phyloP scores from a whole-genome alignment of 2,113 vertebrate species.

The Penelope pileata region DNA sequence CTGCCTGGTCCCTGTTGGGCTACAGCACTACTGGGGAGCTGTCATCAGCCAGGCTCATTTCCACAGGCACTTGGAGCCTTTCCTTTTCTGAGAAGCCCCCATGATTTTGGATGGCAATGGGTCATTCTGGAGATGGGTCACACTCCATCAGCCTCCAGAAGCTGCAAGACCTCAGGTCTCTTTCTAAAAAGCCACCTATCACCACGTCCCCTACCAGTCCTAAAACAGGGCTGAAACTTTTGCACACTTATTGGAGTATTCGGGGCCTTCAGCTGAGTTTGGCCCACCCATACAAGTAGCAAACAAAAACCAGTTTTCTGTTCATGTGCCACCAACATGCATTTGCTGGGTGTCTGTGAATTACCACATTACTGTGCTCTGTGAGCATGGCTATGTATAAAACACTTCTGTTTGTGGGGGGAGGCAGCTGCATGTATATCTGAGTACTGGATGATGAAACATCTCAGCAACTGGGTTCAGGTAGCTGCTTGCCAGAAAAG shows the following conservation, averaged over 20 bases:
- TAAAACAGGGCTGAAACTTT: neutral
- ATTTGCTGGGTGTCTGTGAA: neutral
- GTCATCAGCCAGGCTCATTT: neutral
- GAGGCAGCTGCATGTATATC: fast-evolving
- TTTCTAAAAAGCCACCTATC: neutral
- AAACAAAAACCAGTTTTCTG: neutral
- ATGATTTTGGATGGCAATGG: neutral
- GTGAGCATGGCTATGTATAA: fast-evolving
- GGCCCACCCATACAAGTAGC: fast-evolving
- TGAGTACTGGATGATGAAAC: neutral
- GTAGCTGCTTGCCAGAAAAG: fast-evolving
- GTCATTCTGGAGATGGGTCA: neutral
- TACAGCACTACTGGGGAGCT: neutral
- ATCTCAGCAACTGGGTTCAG: fast-evolving
- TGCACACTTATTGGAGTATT: fast-evolving
- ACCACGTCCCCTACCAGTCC: fast-evolving
- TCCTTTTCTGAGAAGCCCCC: fast-evolving
- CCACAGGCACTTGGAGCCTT: neutral
- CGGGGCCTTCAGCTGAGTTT: neutral
- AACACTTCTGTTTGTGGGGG: fast-evolving
- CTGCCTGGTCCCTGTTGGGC: neutral
- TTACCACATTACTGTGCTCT: neutral
- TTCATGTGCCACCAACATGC: fast-evolving
- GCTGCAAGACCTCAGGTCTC: neutral
- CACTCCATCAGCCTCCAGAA: neutral